A percentile compares a stretch with the other conserved stretches of the same genome.
Evolutionary conservation across 2,888 invertebrate species (phyloP).

Genomic region (Electrophaes corylata): DNA sequence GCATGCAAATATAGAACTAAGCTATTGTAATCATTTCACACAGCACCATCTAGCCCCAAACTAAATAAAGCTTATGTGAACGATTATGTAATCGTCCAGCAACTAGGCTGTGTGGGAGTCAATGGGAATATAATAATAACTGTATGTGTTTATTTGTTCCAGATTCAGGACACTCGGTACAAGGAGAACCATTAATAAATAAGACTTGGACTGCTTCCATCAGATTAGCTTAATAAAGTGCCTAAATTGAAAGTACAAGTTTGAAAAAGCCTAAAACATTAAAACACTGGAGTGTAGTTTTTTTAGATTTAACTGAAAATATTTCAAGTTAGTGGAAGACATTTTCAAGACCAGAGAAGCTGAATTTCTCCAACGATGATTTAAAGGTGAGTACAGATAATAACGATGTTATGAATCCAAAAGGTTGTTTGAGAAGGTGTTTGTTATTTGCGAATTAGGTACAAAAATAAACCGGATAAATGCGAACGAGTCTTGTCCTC

Average conservation of each 20-base stretch:
- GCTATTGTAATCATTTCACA: too few species aligned
- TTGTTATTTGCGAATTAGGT: too few species aligned
- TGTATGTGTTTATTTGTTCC: conserved; percentile 27
- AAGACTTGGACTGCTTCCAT: conserved; percentile 6
- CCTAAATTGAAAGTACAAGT: conserved; percentile 14
- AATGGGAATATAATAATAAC: background rate
- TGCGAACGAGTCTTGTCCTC: too few species aligned
- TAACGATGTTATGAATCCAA: too few species aligned
- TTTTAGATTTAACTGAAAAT: conserved; percentile 45
- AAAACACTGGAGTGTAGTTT: conserved; percentile 27
- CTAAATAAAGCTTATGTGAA: too few species aligned
- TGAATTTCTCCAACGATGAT: conserved; percentile 63
- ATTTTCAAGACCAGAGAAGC: conserved; percentile 51
- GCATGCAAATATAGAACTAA: too few species aligned
- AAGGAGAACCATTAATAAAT: background rate
- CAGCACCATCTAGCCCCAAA: too few species aligned
- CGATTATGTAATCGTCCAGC: too few species aligned
- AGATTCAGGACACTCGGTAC: conserved; percentile 19
- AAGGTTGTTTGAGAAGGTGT: too few species aligned
- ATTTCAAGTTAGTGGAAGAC: conserved; percentile 46
- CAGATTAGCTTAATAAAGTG: conserved; percentile 22
- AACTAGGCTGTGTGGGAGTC: too few species aligned
- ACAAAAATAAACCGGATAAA: too few species aligned
- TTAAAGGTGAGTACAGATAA: conserved; percentile 66
- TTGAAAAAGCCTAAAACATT: conserved; percentile 10